Conservation (phyloP, 1,140 invertebrate species). For the Lordiphosa collinella region DNA sequence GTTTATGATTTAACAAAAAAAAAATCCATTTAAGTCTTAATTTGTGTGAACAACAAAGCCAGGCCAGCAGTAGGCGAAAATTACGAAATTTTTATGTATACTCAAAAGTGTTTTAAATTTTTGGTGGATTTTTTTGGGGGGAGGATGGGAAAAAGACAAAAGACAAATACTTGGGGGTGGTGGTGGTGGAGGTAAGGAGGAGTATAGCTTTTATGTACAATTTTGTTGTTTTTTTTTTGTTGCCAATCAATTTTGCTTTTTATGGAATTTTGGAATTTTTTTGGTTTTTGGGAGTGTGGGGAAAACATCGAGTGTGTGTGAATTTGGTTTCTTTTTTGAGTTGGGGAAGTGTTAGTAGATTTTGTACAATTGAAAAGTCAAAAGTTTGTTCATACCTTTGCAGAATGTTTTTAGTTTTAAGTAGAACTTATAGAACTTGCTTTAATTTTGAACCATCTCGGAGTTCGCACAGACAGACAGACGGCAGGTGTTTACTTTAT, state of each 20-base stretch:
- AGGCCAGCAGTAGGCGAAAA: constrained; percentile 72
- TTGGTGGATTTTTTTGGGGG: constrained; percentile 27
- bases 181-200: no score
- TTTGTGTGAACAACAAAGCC: constrained; percentile 66
- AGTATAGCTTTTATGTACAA: no score
- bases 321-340: no score
- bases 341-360: no score
- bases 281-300: constrained; percentile 13
- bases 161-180: not conserved
- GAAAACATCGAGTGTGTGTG: constrained; percentile 7
- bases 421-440: no score
- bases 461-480: no score
- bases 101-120: constrained; percentile 21
- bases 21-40: constrained; percentile 50
- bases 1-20: constrained; percentile 58
- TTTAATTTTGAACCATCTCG: no score
- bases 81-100: constrained; percentile 39
- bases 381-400: no score
- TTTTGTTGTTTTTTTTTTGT: no score
- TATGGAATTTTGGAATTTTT: constrained; percentile 40
- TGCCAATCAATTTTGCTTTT: constrained; percentile 21
- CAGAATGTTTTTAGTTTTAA: no score
- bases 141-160: constrained; percentile 9
- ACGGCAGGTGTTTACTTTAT: no score
- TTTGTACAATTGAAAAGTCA: no score